A percentile compares a stretch with the other conserved stretches of the same genome.
Conservation (phyloP, 2,797 vertebrate genomes). For the Sebastes vulpes region DNA sequence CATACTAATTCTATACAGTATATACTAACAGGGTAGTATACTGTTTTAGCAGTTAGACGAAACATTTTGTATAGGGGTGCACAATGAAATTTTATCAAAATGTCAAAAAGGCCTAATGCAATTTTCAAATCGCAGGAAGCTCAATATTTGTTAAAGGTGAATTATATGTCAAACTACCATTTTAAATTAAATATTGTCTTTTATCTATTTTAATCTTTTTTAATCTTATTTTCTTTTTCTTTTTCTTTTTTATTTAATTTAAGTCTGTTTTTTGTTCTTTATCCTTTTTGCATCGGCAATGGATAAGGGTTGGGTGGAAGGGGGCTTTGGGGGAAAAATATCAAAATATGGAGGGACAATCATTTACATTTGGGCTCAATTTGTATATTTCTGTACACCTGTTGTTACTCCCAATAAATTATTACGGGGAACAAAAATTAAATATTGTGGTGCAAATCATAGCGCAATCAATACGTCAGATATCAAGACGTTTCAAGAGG, state of each 20-base stretch:
- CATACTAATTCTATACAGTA: not conserved
- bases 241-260: too few relatives aligned
- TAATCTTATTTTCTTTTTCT: too few relatives aligned
- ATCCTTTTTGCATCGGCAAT: too few relatives aligned
- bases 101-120: not conserved
- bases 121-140: not conserved
- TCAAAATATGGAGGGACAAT: too few relatives aligned
- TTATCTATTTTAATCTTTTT: too few relatives aligned
- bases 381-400: too few relatives aligned
- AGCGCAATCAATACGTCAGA: not conserved
- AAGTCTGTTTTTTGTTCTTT: too few relatives aligned
- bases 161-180: not conserved
- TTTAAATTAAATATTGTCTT: not conserved
- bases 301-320: fast-evolving
- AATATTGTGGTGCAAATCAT: too few relatives aligned
- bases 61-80: not conserved
- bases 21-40: not conserved
- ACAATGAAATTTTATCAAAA: not conserved
- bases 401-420: too few relatives aligned
- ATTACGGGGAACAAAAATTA: fast-evolving
- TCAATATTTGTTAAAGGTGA: not conserved
- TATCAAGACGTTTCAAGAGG: not conserved
- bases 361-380: too few relatives aligned
- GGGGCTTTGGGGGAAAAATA: too few relatives aligned
- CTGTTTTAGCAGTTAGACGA: not conserved